Percentiles rank a stretch among this genome's conserved stretches.
Conservation (phyloP, 2,888 invertebrate species). For the Cetonia aurata region DNA sequence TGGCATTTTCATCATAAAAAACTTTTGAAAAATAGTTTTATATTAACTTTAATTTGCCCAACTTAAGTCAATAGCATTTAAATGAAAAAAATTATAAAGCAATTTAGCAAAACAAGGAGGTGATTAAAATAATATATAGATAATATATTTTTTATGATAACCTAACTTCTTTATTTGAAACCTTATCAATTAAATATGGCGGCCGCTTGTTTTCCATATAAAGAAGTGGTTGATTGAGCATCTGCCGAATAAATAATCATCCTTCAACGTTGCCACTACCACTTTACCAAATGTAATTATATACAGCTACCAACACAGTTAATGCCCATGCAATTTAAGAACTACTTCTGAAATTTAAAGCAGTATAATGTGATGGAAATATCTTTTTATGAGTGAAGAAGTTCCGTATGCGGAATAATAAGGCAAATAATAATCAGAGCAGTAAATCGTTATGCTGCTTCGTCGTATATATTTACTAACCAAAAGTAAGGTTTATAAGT, state of each 20-base stretch:
- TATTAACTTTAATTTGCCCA: too few relatives aligned
- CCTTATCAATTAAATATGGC: conserved; percentile 25
- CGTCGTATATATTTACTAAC: not conserved
- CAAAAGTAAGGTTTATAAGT: too few relatives aligned
- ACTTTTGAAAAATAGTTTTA: too few relatives aligned
- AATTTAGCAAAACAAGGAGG: too few relatives aligned
- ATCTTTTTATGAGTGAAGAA: conserved; percentile 22
- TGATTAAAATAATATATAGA: too few relatives aligned
- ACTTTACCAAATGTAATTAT: conserved; percentile 30
- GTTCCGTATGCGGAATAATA: conserved; percentile 9
- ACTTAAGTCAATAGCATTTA: too few relatives aligned
- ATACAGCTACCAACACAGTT: conserved; percentile 32
- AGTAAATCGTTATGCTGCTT: not conserved
- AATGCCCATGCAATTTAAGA: conserved; percentile 26
- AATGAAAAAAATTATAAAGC: too few relatives aligned
- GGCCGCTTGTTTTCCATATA: conserved; percentile 29
- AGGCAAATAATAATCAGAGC: conserved; percentile 20
- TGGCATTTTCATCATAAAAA: too few relatives aligned
- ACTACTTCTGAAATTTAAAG: conserved; percentile 20
- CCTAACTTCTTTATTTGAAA: too few relatives aligned
- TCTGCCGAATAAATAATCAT: conserved; percentile 24
- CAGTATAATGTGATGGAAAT: conserved; percentile 8
- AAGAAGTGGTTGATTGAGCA: conserved; percentile 30
- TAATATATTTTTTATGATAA: too few relatives aligned
- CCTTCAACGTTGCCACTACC: conserved; percentile 3